A percentile compares a stretch with the other conserved stretches of the same genome.
These are phyloP conservation scores for Sweltsa coloradensis DNA, from an alignment of 1,140 invertebrate species.

Conservation along the genomic window DNA sequence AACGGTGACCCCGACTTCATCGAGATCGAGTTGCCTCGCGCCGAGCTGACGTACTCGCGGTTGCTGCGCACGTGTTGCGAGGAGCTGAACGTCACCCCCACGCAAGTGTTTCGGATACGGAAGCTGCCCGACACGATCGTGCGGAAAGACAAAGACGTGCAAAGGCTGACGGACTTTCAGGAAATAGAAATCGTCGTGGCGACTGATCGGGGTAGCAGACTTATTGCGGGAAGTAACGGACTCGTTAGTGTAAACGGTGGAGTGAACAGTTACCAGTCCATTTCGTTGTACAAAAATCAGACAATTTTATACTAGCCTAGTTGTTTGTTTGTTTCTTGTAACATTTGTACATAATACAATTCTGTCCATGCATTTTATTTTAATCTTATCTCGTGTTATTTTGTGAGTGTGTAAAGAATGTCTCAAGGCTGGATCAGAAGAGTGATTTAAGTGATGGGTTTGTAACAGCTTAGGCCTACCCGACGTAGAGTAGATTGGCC, in stretches of 20 bases:
- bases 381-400: too few species aligned
- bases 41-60: slow-evolving; percentile 41
- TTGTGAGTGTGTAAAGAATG: too few species aligned
- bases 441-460: too few species aligned
- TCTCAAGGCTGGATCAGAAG: too few species aligned
- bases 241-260: neutral
- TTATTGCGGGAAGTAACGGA: slow-evolving; percentile 6
- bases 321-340: too few species aligned
- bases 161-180: slow-evolving; percentile 47
- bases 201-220: neutral
- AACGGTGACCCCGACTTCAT: slow-evolving; percentile 51
- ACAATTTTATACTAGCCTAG: slow-evolving; percentile 27
- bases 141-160: slow-evolving; percentile 57
- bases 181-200: slow-evolving; percentile 52
- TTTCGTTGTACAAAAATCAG: slow-evolving; percentile 26
- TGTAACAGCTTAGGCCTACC: too few species aligned
- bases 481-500: too few species aligned
- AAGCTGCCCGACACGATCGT: slow-evolving; percentile 60
- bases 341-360: too few species aligned
- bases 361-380: too few species aligned
- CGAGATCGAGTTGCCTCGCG: slow-evolving; percentile 49
- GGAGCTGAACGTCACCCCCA: slow-evolving; percentile 44
- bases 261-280: slow-evolving; percentile 25
- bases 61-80: slow-evolving; percentile 46
- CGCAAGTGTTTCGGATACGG: slow-evolving; percentile 45